Conservation (phyloP, 2,113 vertebrate genomes). For the Ibidorhyncha struthersii region DNA sequence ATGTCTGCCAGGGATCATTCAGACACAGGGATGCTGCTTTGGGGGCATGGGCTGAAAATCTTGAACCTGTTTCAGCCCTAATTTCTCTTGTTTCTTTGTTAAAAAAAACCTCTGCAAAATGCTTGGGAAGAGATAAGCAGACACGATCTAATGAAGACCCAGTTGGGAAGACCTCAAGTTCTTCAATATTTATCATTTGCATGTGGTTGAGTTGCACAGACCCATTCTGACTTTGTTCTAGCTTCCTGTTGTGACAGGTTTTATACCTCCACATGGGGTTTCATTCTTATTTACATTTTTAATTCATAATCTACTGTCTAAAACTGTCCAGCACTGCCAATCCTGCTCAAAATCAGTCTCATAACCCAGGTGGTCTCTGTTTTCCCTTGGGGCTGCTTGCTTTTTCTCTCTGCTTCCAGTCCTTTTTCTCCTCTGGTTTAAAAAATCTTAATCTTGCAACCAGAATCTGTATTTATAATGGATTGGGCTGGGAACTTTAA, state of each 20-base stretch:
- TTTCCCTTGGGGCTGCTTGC: not conserved
- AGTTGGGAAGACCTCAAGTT: not conserved
- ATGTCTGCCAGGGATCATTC: not conserved
- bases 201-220: not conserved
- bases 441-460: not conserved
- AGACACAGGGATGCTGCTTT: not conserved
- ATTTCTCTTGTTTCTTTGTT: not conserved
- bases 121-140: not conserved
- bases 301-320: not conserved
- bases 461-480: not conserved
- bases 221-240: not conserved
- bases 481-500: not conserved
- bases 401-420: not conserved
- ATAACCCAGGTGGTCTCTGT: not conserved
- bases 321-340: not conserved
- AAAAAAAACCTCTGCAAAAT: not conserved
- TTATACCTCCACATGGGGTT: not conserved
- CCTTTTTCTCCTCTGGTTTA: not conserved
- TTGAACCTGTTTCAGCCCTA: not conserved
- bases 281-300: not conserved
- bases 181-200: not conserved
- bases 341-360: not conserved
- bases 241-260: not conserved
- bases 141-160: not conserved
- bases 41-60: not conserved